phyloP scores from a whole-genome alignment of 2,113 vertebrate species.

The Danionella cerebrum region DNA sequence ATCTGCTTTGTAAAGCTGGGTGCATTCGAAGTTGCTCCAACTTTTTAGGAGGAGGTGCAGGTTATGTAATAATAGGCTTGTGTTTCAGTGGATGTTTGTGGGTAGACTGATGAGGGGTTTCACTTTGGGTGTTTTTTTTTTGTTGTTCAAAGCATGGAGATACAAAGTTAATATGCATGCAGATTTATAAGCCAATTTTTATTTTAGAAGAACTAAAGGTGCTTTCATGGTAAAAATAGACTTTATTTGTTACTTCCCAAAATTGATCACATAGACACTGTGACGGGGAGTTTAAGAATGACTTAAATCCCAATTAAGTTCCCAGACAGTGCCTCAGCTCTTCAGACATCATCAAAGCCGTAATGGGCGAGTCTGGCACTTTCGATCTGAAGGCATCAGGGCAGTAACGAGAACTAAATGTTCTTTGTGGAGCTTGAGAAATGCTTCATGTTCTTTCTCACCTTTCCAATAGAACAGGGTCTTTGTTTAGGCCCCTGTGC shows the following conservation, averaged over 20 bases:
- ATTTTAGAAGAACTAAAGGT: no score
- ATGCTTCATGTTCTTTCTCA: constrained; percentile 27
- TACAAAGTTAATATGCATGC: neutral
- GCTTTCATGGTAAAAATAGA: no score
- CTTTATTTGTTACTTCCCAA: no score
- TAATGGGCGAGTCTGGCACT: neutral
- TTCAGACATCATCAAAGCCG: neutral
- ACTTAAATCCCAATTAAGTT: neutral
- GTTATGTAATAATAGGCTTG: constrained; percentile 20
- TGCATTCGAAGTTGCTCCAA: no score
- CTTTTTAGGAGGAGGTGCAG: neutral
- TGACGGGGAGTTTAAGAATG: no score
- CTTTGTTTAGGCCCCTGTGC: constrained; percentile 51
- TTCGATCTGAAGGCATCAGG: neutral
- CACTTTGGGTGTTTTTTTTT: neutral
- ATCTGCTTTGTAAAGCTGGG: no score
- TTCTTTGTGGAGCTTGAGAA: neutral
- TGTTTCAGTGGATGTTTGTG: neutral
- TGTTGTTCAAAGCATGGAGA: neutral
- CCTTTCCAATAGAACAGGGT: constrained; percentile 39
- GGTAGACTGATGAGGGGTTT: neutral
- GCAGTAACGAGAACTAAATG: neutral
- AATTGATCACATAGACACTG: no score
- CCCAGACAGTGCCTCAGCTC: neutral
- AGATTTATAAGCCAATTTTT: neutral